These are phyloP conservation scores for Oryctes rhinoceros DNA, from an alignment of 1,140 invertebrate species.

Conservation along the genomic window DNA sequence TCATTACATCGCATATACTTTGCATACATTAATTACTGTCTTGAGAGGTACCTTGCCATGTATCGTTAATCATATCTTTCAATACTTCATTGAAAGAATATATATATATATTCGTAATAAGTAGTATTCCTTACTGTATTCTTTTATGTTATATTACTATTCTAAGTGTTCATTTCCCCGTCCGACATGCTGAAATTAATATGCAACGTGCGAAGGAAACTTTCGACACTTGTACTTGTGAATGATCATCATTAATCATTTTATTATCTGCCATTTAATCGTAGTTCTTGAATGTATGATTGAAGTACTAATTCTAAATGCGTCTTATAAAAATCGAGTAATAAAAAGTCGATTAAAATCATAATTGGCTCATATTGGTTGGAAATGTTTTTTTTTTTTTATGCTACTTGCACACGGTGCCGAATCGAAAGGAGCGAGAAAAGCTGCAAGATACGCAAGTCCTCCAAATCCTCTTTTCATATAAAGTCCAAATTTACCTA, in stretches of 20 bases:
- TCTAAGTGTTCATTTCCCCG: not conserved
- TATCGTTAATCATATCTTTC: not conserved
- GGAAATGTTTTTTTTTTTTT: no score
- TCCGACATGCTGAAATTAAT: not conserved
- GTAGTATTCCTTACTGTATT: not conserved
- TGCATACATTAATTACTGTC: not conserved
- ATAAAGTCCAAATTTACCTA: no score
- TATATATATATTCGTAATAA: not conserved
- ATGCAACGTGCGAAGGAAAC: not conserved
- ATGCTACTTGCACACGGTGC: no score
- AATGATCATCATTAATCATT: not conserved
- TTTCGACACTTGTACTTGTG: not conserved
- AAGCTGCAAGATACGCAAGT: no score
- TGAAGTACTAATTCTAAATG: no score
- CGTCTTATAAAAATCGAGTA: no score
- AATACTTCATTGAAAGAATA: not conserved
- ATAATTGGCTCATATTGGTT: no score
- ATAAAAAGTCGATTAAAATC: no score
- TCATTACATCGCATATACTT: not conserved
- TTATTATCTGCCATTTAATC: not conserved
- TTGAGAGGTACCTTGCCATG: not conserved
- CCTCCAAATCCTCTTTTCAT: no score
- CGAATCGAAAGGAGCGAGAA: no score
- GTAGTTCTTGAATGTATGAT: no score
- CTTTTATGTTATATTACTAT: not conserved